Evolutionary conservation across 2,797 vertebrate species (phyloP).

Genomic region (Distichodus sexfasciatus): DNA sequence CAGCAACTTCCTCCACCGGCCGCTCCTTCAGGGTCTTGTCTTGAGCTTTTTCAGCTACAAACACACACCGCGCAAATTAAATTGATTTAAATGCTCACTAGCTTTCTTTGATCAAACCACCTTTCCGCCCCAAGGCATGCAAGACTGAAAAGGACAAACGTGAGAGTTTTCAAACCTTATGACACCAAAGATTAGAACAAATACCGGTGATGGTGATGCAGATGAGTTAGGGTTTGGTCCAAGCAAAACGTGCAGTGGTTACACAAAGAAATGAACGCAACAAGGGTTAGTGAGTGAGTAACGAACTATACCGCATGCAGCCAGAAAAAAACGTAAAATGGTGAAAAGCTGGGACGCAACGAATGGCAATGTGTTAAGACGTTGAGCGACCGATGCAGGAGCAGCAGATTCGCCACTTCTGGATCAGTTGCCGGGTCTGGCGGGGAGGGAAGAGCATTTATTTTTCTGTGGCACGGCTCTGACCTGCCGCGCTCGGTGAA

Average conservation of each 20-base stretch:
- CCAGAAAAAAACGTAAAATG: too few species aligned
- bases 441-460: background rate
- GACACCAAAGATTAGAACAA: background rate
- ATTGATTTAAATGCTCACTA: background rate
- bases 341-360: too few species aligned
- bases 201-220: background rate
- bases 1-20: conserved; percentile 84
- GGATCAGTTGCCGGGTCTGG: background rate
- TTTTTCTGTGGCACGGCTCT: conserved; percentile 14
- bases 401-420: background rate
- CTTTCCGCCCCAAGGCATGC: background rate
- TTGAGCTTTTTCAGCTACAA: conserved; percentile 54
- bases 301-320: background rate
- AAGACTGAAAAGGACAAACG: background rate
- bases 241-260: background rate
- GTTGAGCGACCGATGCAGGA: conserved; percentile 1
- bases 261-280: background rate
- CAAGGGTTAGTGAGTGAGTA: background rate
- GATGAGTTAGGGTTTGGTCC: background rate
- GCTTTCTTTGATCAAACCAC: background rate
- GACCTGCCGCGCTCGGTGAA: conserved; percentile 69
- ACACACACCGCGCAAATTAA: conserved; percentile 26
- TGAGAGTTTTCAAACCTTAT: background rate
- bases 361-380: too few species aligned
- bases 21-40: conserved; percentile 74